Evolutionary conservation across 2,888 invertebrate species (phyloP).

Genomic region (Luperina testacea): DNA sequence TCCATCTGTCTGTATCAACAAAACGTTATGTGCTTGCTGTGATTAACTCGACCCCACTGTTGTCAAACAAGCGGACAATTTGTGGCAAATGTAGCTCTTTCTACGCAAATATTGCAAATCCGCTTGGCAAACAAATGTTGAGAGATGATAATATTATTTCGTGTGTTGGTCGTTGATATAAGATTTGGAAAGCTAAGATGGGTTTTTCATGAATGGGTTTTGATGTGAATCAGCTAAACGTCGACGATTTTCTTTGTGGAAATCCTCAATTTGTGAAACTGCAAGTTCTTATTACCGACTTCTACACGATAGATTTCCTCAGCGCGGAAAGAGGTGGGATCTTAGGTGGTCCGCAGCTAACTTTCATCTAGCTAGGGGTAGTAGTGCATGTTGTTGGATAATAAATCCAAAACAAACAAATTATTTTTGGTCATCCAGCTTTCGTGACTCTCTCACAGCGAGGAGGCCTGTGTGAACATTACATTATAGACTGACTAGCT

Average conservation of each 20-base stretch:
- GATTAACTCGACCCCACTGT: conserved; percentile 35
- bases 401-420: not conserved
- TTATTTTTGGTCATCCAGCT: not conserved
- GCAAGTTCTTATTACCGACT: not conserved
- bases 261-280: not conserved
- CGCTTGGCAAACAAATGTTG: conserved; percentile 22
- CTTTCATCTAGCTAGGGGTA: not conserved
- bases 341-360: not conserved
- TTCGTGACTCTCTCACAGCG: not conserved
- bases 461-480: no score
- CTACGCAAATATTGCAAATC: conserved; percentile 37
- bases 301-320: not conserved
- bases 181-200: conserved; percentile 15
- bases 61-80: conserved; percentile 41
- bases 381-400: not conserved
- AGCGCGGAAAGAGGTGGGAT: no score
- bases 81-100: conserved; percentile 30
- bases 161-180: conserved; percentile 9
- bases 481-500: not conserved
- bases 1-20: conserved; percentile 24
- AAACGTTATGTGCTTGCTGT: conserved; percentile 5
- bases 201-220: conserved; percentile 12
- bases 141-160: conserved; percentile 22
- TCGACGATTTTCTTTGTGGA: not conserved
- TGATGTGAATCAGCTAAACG: not conserved